Evolutionary conservation across 1,140 invertebrate genomes (phyloP).

Genomic region (Drosophila pectinifera): DNA sequence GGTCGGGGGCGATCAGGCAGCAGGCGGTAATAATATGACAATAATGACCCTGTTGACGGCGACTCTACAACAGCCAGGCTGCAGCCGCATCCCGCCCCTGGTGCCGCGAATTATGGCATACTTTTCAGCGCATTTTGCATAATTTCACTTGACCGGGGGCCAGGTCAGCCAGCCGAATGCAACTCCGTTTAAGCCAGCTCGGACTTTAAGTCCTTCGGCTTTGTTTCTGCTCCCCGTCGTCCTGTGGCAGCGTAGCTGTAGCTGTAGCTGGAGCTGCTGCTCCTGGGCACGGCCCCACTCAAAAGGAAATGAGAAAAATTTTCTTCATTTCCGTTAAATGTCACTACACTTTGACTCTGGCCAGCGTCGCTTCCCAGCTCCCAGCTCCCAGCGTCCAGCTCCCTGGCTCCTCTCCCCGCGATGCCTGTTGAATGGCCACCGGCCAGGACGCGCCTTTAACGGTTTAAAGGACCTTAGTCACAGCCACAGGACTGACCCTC

Average conservation of each 20-base stretch:
- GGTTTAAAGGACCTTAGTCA: constrained; percentile 11
- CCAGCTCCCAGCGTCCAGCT: background rate
- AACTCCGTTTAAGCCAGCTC: constrained; percentile 32
- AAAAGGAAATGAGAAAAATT: constrained; percentile 80
- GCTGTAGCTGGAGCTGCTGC: constrained; percentile 8
- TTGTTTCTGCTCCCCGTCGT: constrained; percentile 13
- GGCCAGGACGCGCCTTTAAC: constrained; percentile 4
- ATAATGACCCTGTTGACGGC: constrained; percentile 72
- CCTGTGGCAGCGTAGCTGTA: background rate
- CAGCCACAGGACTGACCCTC: constrained; percentile 1
- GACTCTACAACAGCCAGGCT: background rate
- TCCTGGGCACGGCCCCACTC: constrained; percentile 35
- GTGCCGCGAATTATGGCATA: constrained; percentile 33
- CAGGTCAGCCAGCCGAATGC: constrained; percentile 13
- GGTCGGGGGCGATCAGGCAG: constrained; percentile 15
- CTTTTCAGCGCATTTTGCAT: constrained; percentile 49
- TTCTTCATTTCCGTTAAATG: constrained; percentile 77
- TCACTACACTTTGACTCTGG: constrained; percentile 61
- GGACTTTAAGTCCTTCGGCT: constrained; percentile 32
- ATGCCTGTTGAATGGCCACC: constrained; percentile 41
- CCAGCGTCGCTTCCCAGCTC: constrained; percentile 5
- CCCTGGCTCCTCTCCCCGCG: background rate
- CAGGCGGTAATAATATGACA: constrained; percentile 71
- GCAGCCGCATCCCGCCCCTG: background rate
- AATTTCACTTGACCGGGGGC: constrained; percentile 14